Evolutionary conservation across 92 coral and sea anemone species (phyloP).

Genomic region (Heliopora coerulea): DNA sequence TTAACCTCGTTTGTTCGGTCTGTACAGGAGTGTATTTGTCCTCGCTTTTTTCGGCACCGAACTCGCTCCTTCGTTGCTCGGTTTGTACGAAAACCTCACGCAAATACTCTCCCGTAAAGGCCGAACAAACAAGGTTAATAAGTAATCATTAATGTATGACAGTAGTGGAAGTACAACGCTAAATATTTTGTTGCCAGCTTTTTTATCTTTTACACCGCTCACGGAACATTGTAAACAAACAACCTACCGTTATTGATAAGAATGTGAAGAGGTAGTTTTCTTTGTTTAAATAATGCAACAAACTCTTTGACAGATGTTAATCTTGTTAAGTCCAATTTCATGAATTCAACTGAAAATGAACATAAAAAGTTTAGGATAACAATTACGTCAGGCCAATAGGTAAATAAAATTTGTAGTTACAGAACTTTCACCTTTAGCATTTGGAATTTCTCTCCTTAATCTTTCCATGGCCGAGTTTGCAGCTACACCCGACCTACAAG

Average conservation of each 20-base stretch:
- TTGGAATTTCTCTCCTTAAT: conserved; percentile 68
- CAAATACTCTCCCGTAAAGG: too few species aligned
- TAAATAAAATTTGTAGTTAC: neutral
- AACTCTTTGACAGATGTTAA: conserved; percentile 70
- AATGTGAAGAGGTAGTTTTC: conserved; percentile 68
- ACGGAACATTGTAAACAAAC: neutral
- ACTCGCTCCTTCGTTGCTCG: too few species aligned
- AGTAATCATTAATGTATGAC: too few species aligned
- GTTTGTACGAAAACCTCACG: too few species aligned
- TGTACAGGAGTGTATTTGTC: too few species aligned
- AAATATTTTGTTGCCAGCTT: too few species aligned
- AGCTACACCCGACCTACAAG: conserved; percentile 73
- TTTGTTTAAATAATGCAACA: conserved; percentile 62
- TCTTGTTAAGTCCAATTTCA: conserved; percentile 78
- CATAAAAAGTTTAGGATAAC: neutral
- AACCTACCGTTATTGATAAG: conserved; percentile 72
- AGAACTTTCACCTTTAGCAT: conserved; percentile 67
- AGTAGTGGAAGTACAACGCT: too few species aligned
- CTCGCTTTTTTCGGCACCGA: too few species aligned
- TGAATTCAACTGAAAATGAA: conserved; percentile 65
- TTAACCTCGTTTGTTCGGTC: too few species aligned
- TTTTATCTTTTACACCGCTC: too few species aligned
- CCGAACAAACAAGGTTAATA: too few species aligned
- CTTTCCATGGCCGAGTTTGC: conserved; percentile 59
- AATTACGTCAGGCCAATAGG: neutral